These are phyloP conservation scores for Artibeus jamaicensis DNA, from an alignment of 2,797 vertebrate genomes.

Conservation along the genomic window DNA sequence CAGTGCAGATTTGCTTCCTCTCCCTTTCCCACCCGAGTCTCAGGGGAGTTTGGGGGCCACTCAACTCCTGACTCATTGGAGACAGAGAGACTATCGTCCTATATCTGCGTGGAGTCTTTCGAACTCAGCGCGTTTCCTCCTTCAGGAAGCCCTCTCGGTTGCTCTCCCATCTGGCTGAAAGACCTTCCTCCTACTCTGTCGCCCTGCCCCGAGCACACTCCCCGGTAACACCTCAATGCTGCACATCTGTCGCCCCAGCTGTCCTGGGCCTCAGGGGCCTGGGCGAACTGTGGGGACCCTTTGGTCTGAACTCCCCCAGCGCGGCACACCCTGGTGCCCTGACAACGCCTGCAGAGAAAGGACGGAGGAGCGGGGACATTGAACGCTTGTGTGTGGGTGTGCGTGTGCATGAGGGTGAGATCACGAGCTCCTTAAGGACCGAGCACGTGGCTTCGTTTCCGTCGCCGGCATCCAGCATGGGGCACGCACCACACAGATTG, in stretches of 20 bases:
- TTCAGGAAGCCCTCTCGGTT: neutral
- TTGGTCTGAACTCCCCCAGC: neutral
- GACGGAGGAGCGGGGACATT: neutral
- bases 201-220: rapidly evolving
- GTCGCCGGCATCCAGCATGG: neutral
- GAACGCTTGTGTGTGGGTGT: neutral
- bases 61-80: neutral
- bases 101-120: neutral
- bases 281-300: neutral
- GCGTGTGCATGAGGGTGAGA: neutral
- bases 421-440: neutral
- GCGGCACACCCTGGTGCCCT: neutral
- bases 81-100: neutral
- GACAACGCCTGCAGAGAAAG: neutral
- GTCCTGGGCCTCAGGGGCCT: neutral
- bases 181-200: neutral
- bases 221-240: neutral
- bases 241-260: neutral
- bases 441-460: neutral
- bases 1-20: too few relatives aligned
- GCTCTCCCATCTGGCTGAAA: neutral
- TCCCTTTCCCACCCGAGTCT: neutral
- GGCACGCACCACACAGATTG: neutral
- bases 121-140: neutral
- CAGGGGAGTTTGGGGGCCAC: neutral